A percentile compares a stretch with the other conserved stretches of the same genome.
phyloP scores from a whole-genome alignment of 2,888 invertebrate genomes.

The Pandemis cinnamomeana region DNA sequence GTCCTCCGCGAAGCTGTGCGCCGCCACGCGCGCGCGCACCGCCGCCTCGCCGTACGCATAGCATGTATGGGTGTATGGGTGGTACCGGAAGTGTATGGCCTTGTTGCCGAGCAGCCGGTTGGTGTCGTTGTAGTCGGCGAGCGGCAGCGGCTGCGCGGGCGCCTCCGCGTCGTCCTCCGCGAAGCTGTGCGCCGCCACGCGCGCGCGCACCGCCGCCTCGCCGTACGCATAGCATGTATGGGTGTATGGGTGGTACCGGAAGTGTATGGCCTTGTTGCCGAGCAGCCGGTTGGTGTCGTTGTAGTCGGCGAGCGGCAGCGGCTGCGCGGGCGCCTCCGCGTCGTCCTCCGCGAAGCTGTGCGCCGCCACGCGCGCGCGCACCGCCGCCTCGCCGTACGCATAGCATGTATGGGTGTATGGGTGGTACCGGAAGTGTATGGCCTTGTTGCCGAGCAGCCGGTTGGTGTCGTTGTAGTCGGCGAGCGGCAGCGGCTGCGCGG shows the following conservation, averaged over 20 bases:
- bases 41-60: constrained; percentile 96
- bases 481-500: constrained; percentile 91
- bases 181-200: constrained; percentile 91
- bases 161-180: constrained; percentile 86
- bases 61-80: too few relatives aligned
- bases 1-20: constrained; percentile 92
- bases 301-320: constrained; percentile 90
- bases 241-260: constrained; percentile 91
- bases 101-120: constrained; percentile 95
- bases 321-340: constrained; percentile 87
- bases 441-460: constrained; percentile 94
- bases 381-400: constrained; percentile 95
- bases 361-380: constrained; percentile 90
- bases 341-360: constrained; percentile 92
- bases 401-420: too few relatives aligned
- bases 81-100: constrained; percentile 94
- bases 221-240: too few relatives aligned
- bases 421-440: constrained; percentile 93
- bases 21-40: constrained; percentile 89
- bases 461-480: constrained; percentile 94
- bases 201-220: constrained; percentile 92
- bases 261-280: constrained; percentile 95
- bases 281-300: constrained; percentile 95
- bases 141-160: constrained; percentile 91
- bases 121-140: constrained; percentile 93